A percentile compares a stretch with the other conserved stretches of the same genome.
Evolutionary conservation across 2,113 vertebrate species (phyloP).

Genomic region (Anarrhichthys ocellatus): DNA sequence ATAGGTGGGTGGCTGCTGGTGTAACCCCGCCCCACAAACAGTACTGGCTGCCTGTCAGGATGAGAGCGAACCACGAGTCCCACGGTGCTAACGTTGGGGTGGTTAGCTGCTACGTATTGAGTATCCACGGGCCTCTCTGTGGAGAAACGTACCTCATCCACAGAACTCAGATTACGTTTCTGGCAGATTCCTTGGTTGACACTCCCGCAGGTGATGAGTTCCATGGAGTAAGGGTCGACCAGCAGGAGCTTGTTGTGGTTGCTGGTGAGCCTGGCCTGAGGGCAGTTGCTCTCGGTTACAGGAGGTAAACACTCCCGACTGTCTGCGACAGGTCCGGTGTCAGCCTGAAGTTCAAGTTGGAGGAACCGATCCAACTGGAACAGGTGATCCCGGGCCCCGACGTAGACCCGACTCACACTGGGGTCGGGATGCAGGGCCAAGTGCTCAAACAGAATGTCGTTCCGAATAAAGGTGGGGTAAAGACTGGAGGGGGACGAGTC

Average conservation of each 20-base stretch:
- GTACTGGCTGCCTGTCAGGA: slow-evolving; percentile 84
- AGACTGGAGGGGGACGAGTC: slow-evolving; percentile 30
- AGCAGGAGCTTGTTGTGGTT: slow-evolving; percentile 96
- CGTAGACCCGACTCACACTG: slow-evolving; percentile 87
- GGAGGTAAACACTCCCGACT: slow-evolving; percentile 95
- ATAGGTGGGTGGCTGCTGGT: slow-evolving; percentile 97
- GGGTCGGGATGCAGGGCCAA: slow-evolving; percentile 90
- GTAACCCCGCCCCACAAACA: slow-evolving; percentile 95
- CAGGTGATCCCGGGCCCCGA: slow-evolving; percentile 92
- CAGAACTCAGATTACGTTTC: slow-evolving; percentile 87
- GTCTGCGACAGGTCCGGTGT: slow-evolving; percentile 91
- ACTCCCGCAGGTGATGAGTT: slow-evolving; percentile 94
- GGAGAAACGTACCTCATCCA: slow-evolving; percentile 86
- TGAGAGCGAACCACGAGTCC: slow-evolving; percentile 89
- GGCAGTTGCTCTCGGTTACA: slow-evolving; percentile 88
- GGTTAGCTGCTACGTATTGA: slow-evolving; percentile 96
- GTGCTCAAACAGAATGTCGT: slow-evolving; percentile 90
- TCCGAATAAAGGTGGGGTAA: slow-evolving; percentile 85
- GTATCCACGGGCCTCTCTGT: slow-evolving; percentile 93
- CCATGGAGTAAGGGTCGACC: slow-evolving; percentile 86
- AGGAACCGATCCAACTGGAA: slow-evolving; percentile 94
- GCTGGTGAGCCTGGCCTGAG: slow-evolving; percentile 88
- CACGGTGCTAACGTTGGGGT: slow-evolving; percentile 95
- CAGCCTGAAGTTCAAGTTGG: slow-evolving; percentile 84
- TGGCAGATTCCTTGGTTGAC: slow-evolving; percentile 96